Evolutionary conservation across 2,888 invertebrate genomes (phyloP).

Genomic region (Chirona hameri): DNA sequence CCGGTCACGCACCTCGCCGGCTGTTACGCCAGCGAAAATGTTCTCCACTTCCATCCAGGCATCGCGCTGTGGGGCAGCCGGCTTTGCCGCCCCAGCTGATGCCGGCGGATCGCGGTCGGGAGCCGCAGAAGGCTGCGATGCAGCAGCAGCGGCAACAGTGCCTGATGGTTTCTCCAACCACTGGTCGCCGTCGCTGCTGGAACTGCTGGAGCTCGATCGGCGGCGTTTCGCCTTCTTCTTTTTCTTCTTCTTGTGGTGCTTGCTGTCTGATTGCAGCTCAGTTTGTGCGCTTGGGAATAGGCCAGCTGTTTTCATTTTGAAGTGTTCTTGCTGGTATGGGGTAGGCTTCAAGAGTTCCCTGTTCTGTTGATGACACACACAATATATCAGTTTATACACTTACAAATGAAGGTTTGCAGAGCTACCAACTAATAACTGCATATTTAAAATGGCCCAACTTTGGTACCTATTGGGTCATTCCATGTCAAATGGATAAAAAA

Average conservation of each 20-base stretch:
- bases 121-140: background rate
- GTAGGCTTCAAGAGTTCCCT: conserved; percentile 29
- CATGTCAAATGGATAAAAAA: too few species aligned
- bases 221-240: background rate
- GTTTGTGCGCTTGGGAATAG: background rate
- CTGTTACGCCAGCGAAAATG: background rate
- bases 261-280: background rate
- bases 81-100: background rate
- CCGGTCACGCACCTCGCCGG: background rate
- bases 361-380: background rate
- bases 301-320: background rate
- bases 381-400: too few species aligned
- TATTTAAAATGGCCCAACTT: too few species aligned
- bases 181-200: background rate
- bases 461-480: too few species aligned
- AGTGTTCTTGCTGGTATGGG: too few species aligned
- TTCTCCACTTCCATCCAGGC: background rate
- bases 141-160: background rate
- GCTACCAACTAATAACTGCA: too few species aligned
- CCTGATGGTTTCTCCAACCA: background rate
- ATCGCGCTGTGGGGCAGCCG: background rate
- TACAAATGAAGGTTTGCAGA: too few species aligned
- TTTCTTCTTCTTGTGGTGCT: background rate
- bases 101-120: background rate
- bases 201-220: background rate